Conservation (phyloP, 2,888 invertebrate genomes). For the Physocephala rufipes region DNA sequence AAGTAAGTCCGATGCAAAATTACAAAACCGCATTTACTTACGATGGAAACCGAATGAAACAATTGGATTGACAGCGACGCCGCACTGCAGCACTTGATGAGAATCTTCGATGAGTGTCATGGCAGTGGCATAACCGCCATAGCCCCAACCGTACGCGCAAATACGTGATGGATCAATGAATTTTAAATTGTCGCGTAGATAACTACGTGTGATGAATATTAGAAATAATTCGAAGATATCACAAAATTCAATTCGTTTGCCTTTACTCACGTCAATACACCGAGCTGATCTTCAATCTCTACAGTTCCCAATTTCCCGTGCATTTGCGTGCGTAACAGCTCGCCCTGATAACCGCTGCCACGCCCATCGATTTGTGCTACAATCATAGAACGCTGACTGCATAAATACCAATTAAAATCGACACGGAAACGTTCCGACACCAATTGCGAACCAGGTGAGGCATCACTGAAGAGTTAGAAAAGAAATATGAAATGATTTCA, state of each 20-base stretch:
- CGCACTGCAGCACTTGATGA: conserved; percentile 81
- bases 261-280: conserved; percentile 68
- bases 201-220: conserved; percentile 66
- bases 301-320: conserved; percentile 77
- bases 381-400: conserved; percentile 83
- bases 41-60: conserved; percentile 85
- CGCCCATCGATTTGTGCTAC: conserved; percentile 90
- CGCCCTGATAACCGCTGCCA: conserved; percentile 86
- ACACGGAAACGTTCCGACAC: conserved; percentile 84
- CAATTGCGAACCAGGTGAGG: conserved; percentile 83
- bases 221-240: neutral
- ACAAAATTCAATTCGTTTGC: neutral
- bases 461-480: conserved; percentile 69
- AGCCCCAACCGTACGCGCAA: conserved; percentile 86
- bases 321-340: conserved; percentile 76
- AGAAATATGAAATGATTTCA: neutral
- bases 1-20: neutral
- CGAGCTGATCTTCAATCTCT: conserved; percentile 82
- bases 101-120: conserved; percentile 82
- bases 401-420: conserved; percentile 86
- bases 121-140: conserved; percentile 86
- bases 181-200: conserved; percentile 79
- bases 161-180: conserved; percentile 84
- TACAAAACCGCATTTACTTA: conserved; percentile 62
- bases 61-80: conserved; percentile 86